phyloP scores from a whole-genome alignment of 1,140 invertebrate species.

The Drosophila malerkotliana region DNA sequence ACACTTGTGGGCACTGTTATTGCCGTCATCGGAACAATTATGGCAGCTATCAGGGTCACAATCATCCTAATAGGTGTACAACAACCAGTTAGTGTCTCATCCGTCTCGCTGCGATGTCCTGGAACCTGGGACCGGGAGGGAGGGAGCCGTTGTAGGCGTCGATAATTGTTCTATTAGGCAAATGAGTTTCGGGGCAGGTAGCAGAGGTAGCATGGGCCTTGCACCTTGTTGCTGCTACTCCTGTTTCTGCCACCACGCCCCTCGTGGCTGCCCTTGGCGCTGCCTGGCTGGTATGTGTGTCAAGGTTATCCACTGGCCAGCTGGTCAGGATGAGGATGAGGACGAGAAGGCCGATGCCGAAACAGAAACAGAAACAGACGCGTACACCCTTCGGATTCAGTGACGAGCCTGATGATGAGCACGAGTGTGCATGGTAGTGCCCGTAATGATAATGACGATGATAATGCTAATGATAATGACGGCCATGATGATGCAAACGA shows the following conservation, averaged over 20 bases:
- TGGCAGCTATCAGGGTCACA: constrained; percentile 37
- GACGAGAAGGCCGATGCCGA: background rate
- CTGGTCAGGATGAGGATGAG: constrained; percentile 8
- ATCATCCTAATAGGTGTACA: constrained; percentile 30
- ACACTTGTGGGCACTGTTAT: background rate
- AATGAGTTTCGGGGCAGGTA: constrained; percentile 57
- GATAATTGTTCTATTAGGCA: constrained; percentile 79
- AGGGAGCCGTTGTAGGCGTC: constrained; percentile 43
- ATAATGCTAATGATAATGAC: constrained; percentile 18
- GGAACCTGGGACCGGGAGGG: no score
- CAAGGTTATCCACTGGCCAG: constrained; percentile 50
- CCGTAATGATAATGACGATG: constrained; percentile 11
- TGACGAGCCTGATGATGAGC: background rate
- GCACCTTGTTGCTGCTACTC: constrained; percentile 9
- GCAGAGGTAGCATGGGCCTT: background rate
- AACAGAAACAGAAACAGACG: background rate
- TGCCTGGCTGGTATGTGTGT: constrained; percentile 45
- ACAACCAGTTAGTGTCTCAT: constrained; percentile 20
- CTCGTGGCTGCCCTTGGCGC: background rate
- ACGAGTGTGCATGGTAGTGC: constrained; percentile 13
- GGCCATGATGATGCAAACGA: background rate
- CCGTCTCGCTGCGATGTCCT: no score
- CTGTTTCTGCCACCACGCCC: constrained; percentile 7
- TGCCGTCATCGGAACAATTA: constrained; percentile 29
- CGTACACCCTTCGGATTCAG: background rate